Percentiles rank a stretch among this genome's conserved stretches.
Evolutionary conservation across 2,888 invertebrate species (phyloP).

Genomic region (Xylota sylvarum): DNA sequence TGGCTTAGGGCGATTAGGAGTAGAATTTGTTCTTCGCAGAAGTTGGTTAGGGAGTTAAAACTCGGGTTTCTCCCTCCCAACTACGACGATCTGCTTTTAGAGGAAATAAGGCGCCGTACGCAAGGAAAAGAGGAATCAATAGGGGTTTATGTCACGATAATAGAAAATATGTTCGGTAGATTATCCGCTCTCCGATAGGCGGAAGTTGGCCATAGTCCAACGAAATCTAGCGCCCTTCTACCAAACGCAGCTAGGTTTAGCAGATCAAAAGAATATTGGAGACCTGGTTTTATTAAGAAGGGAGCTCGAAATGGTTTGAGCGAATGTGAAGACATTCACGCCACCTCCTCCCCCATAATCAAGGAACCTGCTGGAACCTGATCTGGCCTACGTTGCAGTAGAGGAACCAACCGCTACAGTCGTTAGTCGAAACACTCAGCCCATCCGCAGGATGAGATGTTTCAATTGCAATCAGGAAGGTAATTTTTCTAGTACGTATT

Average conservation of each 20-base stretch:
- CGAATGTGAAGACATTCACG: not conserved
- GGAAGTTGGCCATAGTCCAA: not conserved
- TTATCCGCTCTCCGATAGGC: not conserved
- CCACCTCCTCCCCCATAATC: not conserved
- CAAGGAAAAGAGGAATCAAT: slow-evolving; percentile 17
- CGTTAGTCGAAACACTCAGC: not conserved
- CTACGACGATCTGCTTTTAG: slow-evolving; percentile 22
- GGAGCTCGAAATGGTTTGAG: no score
- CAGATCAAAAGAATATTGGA: not conserved
- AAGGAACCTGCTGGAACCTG: not conserved
- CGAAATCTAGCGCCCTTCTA: slow-evolving; percentile 1
- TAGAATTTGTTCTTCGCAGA: not conserved
- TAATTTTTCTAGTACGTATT: no score
- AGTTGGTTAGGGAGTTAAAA: slow-evolving; percentile 16
- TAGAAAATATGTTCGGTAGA: slow-evolving; percentile 3
- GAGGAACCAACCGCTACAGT: not conserved
- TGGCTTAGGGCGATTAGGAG: slow-evolving; percentile 18
- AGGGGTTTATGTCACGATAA: slow-evolving; percentile 1
- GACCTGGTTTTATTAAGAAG: no score
- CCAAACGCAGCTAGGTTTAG: not conserved
- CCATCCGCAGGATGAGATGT: not conserved
- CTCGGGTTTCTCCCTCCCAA: slow-evolving; percentile 15
- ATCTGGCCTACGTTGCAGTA: not conserved
- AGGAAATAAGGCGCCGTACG: slow-evolving; percentile 14
- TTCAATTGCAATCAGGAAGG: no score